phyloP scores from a whole-genome alignment of 2,797 vertebrate species.

The Tokudaia tokunoshimensis region DNA sequence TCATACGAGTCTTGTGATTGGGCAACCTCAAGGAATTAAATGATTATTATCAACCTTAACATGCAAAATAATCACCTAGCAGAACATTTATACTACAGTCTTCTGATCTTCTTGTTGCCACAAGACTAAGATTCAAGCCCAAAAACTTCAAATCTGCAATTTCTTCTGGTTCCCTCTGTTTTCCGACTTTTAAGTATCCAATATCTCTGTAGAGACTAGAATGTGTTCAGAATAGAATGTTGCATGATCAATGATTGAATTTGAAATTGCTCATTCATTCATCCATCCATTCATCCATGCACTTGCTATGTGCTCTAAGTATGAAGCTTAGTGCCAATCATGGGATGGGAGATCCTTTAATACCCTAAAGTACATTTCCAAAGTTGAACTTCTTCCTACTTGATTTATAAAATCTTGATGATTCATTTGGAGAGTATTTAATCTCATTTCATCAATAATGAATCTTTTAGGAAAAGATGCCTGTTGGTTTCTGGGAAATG shows the following conservation, averaged over 20 bases:
- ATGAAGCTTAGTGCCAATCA: not conserved
- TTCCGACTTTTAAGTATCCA: not conserved
- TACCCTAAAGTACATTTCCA: not conserved
- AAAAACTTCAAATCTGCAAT: not conserved
- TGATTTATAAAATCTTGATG: not conserved
- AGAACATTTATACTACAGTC: not conserved
- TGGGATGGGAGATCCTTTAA: not conserved
- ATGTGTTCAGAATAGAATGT: not conserved
- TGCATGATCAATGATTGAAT: not conserved
- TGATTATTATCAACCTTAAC: not conserved
- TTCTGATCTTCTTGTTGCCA: not conserved
- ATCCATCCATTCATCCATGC: too few species aligned
- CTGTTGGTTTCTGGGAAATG: not conserved
- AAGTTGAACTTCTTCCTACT: not conserved
- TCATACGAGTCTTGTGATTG: not conserved
- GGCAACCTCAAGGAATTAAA: not conserved
- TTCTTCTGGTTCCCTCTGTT: not conserved
- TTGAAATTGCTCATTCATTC: not conserved
- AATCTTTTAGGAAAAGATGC: not conserved
- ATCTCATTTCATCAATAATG: not conserved
- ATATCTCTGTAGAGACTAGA: not conserved
- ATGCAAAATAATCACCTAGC: not conserved
- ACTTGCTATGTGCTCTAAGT: not conserved
- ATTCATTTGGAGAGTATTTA: not conserved
- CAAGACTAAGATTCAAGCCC: not conserved